These are phyloP conservation scores for Drosophila borealis DNA, from an alignment of 2,888 invertebrate species.

Conservation along the genomic window DNA sequence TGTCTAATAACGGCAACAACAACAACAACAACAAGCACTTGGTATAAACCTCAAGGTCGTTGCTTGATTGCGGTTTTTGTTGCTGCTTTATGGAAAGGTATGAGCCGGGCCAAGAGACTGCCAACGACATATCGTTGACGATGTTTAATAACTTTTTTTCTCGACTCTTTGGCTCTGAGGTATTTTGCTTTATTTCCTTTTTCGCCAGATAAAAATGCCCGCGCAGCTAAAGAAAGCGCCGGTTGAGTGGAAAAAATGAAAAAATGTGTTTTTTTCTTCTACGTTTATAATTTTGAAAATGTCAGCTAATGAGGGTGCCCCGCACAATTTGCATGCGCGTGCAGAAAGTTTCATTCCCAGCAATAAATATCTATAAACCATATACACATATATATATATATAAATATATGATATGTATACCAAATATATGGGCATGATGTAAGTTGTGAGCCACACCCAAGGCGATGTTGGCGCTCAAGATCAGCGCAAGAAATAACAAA, in stretches of 20 bases:
- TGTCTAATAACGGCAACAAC: constrained; percentile 63
- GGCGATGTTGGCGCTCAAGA: constrained; percentile 37
- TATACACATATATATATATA: not conserved
- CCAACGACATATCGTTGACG: constrained; percentile 56
- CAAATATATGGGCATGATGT: constrained; percentile 32
- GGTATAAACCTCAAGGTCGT: constrained; percentile 73
- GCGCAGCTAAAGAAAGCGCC: constrained; percentile 49
- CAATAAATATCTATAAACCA: not conserved
- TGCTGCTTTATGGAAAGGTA: constrained; percentile 38
- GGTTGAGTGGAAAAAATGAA: constrained; percentile 21
- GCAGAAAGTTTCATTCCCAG: constrained; percentile 46
- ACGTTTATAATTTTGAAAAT: constrained; percentile 47
- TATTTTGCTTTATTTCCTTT: constrained; percentile 75
- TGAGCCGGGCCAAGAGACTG: constrained; percentile 53
- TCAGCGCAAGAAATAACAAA: constrained; percentile 50
- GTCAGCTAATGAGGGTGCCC: constrained; percentile 59
- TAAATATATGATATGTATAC: not conserved
- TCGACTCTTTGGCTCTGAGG: constrained; percentile 35
- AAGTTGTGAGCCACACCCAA: constrained; percentile 61
- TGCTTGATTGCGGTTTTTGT: constrained; percentile 74
- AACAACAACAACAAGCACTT: constrained; percentile 36
- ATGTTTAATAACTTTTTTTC: constrained; percentile 64
- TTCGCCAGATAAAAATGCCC: constrained; percentile 65
- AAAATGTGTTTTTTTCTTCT: constrained; percentile 16
- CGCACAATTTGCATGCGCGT: constrained; percentile 28